phyloP scores from a whole-genome alignment of 2,113 vertebrate species.

The Azemiops feae region DNA sequence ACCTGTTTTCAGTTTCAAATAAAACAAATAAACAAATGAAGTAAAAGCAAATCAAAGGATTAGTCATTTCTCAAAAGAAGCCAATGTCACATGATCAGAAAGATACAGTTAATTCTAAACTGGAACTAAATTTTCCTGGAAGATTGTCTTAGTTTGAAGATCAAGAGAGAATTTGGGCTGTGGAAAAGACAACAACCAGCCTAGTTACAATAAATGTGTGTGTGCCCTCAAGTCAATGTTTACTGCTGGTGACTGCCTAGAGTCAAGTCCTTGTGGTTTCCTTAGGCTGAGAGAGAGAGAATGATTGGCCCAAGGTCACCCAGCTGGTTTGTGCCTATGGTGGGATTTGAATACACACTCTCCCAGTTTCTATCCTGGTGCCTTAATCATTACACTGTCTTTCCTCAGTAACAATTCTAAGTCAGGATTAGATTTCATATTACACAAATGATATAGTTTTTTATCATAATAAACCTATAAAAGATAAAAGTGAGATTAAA shows the following conservation, averaged over 20 bases:
- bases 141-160: not conserved
- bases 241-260: not conserved
- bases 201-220: not conserved
- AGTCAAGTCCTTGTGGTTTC: not conserved
- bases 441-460: not conserved
- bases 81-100: not conserved
- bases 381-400: not conserved
- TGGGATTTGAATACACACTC: not conserved
- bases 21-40: not conserved
- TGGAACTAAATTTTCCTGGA: not conserved
- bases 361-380: not conserved
- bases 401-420: not conserved
- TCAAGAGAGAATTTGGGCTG: not conserved
- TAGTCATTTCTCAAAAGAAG: not conserved
- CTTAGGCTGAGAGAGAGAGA: not conserved
- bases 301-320: not conserved
- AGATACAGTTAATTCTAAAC: not conserved
- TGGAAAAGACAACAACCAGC: not conserved
- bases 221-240: not conserved
- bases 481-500: not conserved
- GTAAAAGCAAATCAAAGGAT: not conserved
- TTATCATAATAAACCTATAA: not conserved
- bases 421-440: not conserved
- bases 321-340: not conserved
- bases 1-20: not conserved